Conservation (phyloP, 2,888 invertebrate species). For the Pyrrhosoma nymphula region DNA sequence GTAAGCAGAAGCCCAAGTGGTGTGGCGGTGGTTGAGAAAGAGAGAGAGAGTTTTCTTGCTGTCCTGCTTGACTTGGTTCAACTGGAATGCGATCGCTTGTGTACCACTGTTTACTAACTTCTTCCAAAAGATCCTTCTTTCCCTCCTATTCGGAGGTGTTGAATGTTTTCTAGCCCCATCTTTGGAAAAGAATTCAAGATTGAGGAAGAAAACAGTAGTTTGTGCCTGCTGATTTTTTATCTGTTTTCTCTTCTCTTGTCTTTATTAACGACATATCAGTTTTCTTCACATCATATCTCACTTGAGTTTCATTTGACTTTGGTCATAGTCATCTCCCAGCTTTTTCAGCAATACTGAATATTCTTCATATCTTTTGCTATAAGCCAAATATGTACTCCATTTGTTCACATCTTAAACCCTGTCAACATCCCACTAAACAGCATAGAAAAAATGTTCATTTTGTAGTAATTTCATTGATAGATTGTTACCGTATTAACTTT, state of each 20-base stretch:
- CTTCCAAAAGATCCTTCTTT: not conserved
- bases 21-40: not conserved
- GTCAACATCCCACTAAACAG: too few species aligned
- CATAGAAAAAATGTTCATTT: too few species aligned
- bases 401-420: too few species aligned
- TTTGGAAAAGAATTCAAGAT: not conserved
- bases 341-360: not conserved
- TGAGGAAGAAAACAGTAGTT: not conserved
- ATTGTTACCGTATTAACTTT: too few species aligned
- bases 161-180: not conserved
- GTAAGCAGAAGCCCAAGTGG: slow-evolving; percentile 10
- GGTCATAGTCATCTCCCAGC: not conserved
- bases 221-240: not conserved
- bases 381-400: too few species aligned
- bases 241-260: not conserved
- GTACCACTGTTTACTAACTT: slow-evolving; percentile 5
- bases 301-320: not conserved
- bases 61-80: not conserved
- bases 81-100: slow-evolving; percentile 1
- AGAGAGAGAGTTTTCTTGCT: too few species aligned
- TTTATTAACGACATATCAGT: not conserved
- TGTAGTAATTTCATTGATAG: too few species aligned
- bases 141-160: not conserved
- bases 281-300: not conserved
- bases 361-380: too few species aligned